Percentiles rank a stretch among this genome's conserved stretches.
Conservation (phyloP, 2,797 vertebrate genomes). For the Rhynchotus rufescens region DNA sequence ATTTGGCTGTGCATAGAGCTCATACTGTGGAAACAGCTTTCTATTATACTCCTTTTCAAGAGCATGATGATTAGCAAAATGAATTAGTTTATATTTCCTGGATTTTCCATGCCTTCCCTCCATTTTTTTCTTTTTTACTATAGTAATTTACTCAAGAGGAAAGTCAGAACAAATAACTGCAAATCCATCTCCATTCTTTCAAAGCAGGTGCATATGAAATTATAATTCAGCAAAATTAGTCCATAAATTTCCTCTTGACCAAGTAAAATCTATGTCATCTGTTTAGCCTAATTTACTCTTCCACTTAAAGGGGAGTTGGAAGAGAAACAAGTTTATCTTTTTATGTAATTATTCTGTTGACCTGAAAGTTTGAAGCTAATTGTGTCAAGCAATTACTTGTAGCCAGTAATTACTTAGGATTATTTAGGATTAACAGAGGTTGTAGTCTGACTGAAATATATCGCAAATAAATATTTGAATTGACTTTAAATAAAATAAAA, state of each 20-base stretch:
- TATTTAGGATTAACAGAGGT: background rate
- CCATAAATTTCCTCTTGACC: constrained; percentile 10
- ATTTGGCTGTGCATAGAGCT: background rate
- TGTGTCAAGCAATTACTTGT: background rate
- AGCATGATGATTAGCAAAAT: background rate
- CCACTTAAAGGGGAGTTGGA: background rate
- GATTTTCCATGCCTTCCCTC: background rate
- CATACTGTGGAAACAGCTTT: background rate
- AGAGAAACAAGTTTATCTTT: constrained; percentile 16
- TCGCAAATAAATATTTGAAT: background rate
- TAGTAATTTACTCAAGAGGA: background rate
- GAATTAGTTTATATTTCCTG: background rate
- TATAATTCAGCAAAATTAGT: background rate
- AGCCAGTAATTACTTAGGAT: constrained; percentile 19
- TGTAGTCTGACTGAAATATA: background rate
- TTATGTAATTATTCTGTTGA: constrained; percentile 30
- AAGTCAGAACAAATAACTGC: background rate
- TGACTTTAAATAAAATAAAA: background rate
- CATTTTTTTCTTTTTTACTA: background rate
- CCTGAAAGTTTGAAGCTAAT: constrained; percentile 31
- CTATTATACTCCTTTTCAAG: background rate
- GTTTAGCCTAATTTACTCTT: constrained; percentile 36
- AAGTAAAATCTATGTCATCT: constrained; percentile 3
- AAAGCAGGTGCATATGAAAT: background rate
- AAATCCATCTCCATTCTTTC: background rate